phyloP scores from a whole-genome alignment of 2,888 invertebrate species.

The Ptilodon capucinus region DNA sequence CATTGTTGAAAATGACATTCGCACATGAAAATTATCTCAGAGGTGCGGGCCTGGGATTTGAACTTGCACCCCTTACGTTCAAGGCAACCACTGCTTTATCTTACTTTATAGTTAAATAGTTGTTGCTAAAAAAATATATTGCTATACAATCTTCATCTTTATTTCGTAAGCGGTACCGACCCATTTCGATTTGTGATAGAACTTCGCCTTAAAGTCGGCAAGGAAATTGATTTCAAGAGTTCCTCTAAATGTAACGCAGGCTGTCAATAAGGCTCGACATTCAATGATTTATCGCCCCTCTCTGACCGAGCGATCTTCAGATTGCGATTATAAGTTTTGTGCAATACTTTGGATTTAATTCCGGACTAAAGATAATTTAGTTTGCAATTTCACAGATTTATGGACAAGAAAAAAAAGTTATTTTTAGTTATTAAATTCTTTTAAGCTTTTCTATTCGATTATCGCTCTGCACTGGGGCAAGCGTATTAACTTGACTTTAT shows the following conservation, averaged over 20 bases:
- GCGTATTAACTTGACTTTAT: too few relatives aligned
- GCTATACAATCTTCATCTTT: background rate
- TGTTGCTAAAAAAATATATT: too few relatives aligned
- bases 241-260: conserved; percentile 54
- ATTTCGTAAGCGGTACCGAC: background rate
- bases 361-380: conserved; percentile 7
- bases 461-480: too few relatives aligned
- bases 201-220: conserved; percentile 45
- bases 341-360: conserved; percentile 23
- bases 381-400: background rate
- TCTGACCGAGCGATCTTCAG: conserved; percentile 34
- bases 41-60: too few relatives aligned
- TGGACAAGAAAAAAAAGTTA: background rate
- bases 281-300: conserved; percentile 54
- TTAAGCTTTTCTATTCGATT: too few relatives aligned
- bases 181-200: conserved; percentile 9
- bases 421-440: too few relatives aligned
- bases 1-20: too few relatives aligned
- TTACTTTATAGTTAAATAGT: too few relatives aligned
- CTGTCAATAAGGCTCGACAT: conserved; percentile 55
- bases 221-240: conserved; percentile 74
- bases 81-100: too few relatives aligned
- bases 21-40: too few relatives aligned
- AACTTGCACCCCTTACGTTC: too few relatives aligned
- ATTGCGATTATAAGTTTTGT: conserved; percentile 40